Evolutionary conservation across 2,888 invertebrate genomes (phyloP), one percentile per base, ranked within the genome.

Genomic region (Calameuta idolon): DNA sequence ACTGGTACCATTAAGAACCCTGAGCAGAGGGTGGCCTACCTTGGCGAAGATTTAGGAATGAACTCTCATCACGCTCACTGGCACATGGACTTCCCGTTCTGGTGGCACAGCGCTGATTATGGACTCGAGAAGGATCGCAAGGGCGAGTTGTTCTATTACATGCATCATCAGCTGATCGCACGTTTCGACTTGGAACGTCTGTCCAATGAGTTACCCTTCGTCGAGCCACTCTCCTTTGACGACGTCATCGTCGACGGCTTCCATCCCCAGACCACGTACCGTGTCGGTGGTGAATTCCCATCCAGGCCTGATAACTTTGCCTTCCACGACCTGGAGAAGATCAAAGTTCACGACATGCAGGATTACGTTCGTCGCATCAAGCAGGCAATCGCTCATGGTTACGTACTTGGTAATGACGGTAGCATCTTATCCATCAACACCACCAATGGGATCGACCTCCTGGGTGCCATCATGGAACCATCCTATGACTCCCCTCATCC

Each of bases 111-210:
- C 77, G 92, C 93, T 40, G 92, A 92, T 73, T 93, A 93, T 82
- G 92, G 93, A 80, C 87, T 93, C 76, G 87, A 92, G 69, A 93
- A 94, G 84, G 94, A 94, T 85, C 93, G 92, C 80, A 94, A 95
- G 85, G 95, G 95, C 76, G 95, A 95, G 91, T 91, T 92, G 79
- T 89, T 88, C 91, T 94, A 95, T 90, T 94, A 93, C 89, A 89
- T 93, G 80, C 94, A 95, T 86, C 95, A 95, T 87, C 95, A 96
- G 90, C 85, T 96, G 23, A 85, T 96, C 82, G 93, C 95, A 80
- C 94, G 95, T 83, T 96, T 96, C 91, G 95, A 96, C 88, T 92
- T 96, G 92, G 96, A 96, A 89, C 94, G 96, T 89, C 92, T 96
- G 77, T 94, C 95, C 12, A 94, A 95, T 87, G 94, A 94, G 80